Evolutionary conservation across 2,113 vertebrate species (phyloP), one percentile per base, ranked within the genome.

Genomic region (Catharus fuscescens): DNA sequence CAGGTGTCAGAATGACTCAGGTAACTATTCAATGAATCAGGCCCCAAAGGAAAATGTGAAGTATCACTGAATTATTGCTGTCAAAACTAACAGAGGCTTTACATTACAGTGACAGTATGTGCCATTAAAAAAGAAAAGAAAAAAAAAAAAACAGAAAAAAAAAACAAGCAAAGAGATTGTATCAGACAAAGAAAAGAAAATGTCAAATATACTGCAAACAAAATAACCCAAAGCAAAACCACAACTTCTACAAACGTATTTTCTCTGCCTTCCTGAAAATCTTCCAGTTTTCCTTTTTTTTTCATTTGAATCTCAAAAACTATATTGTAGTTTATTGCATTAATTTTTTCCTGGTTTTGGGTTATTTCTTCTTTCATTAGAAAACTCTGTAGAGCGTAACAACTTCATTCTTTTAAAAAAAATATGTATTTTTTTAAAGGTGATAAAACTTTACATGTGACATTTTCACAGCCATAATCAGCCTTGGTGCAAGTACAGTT

Each of bases 41-140:
- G 9, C 65, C 82, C 72, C 52, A 64, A 91, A 94, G 81, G 69
- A 91, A 86, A 78, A 23, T 45, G 18, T 18, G 24, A 83, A 92
- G 47, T 62, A 57, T 90, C 14, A 4, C n/a, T 93, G 84, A 94
- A 84, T 90, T 95, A 78, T 56, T 90, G n/a, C 45, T 92, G 60
- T 81, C 76, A 96, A 93, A 94, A 77, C 29, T 69, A 82, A 76
- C 34, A 76, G 34, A 80, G 24, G 29, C 15, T 91, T 92, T 96
- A 53, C 86, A 86, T 88, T 80, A 74, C 12, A 74, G 18, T 56
- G 69, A 26, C 9, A 79, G 36, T n/a, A 24, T 62, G 14, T 32
- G 38, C 6, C 42, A 77, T n/a, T 9, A 53, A 79, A 66, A 26
- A 60, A 28, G 36, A 20, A 44, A 31, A 25, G 20, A 21, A 14